Evolutionary conservation across 1,140 invertebrate genomes (phyloP).

Genomic region (Lordiphosa collinella): DNA sequence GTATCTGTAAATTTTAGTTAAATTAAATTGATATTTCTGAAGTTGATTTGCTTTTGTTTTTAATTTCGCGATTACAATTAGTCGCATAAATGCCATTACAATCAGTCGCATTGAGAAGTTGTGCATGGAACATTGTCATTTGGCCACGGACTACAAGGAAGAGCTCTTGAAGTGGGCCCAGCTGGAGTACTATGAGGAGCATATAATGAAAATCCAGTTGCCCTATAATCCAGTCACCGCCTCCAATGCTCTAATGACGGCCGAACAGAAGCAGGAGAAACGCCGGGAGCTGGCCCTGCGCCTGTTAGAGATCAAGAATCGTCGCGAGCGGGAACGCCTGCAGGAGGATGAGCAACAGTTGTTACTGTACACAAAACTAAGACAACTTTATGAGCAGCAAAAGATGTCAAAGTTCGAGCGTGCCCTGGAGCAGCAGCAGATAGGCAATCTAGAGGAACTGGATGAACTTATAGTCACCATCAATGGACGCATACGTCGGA

Average conservation of each 20-base stretch:
- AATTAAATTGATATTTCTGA: too few relatives aligned
- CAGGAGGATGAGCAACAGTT: slow-evolving; percentile 93
- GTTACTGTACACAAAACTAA: slow-evolving; percentile 86
- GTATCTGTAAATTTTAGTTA: too few relatives aligned
- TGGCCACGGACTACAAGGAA: slow-evolving; percentile 89
- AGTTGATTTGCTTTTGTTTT: too few relatives aligned
- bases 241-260: slow-evolving; percentile 81
- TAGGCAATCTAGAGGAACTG: slow-evolving; percentile 82
- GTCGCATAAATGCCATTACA: slow-evolving; percentile 90
- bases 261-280: slow-evolving; percentile 92
- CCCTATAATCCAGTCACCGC: slow-evolving; percentile 82
- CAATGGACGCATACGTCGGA: slow-evolving; percentile 88
- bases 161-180: slow-evolving; percentile 91
- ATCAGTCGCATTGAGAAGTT: slow-evolving; percentile 92
- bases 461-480: slow-evolving; percentile 87
- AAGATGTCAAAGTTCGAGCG: slow-evolving; percentile 79
- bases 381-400: slow-evolving; percentile 56
- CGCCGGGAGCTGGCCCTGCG: slow-evolving; percentile 90
- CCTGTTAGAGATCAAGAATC: slow-evolving; percentile 91
- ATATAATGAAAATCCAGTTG: slow-evolving; percentile 92
- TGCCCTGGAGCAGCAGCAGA: slow-evolving; percentile 82
- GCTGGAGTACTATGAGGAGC: slow-evolving; percentile 89
- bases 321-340: slow-evolving; percentile 89
- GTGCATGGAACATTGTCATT: slow-evolving; percentile 87
- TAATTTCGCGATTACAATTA: too few relatives aligned